Percentiles rank a stretch among this genome's conserved stretches.
Evolutionary conservation across 2,797 vertebrate species (phyloP).

Genomic region (Mus caroli): DNA sequence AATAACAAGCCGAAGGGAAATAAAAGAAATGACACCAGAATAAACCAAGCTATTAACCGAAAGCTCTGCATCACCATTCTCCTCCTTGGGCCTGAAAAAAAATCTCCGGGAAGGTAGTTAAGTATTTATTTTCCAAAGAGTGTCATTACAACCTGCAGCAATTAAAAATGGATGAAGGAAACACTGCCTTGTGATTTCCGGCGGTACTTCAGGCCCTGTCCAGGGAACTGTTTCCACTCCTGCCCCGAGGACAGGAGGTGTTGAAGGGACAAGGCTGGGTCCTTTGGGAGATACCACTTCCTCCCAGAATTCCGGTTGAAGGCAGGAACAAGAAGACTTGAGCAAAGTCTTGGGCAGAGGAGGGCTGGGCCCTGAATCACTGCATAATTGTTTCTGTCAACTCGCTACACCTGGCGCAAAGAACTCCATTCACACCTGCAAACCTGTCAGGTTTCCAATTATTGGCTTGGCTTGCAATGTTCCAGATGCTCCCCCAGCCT

Average conservation of each 20-base stretch:
- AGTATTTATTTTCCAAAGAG: conserved; percentile 88
- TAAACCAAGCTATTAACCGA: conserved; percentile 88
- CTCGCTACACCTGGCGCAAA: conserved; percentile 15
- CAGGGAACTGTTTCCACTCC: conserved; percentile 62
- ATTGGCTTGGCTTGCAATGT: conserved; percentile 44
- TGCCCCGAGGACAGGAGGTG: conserved; percentile 49
- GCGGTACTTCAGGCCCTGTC: conserved; percentile 60
- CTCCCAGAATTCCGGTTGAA: neutral
- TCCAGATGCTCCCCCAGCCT: neutral
- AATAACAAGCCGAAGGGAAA: conserved; percentile 86
- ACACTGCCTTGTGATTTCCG: conserved; percentile 67
- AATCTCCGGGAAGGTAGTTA: conserved; percentile 82
- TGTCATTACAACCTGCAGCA: conserved; percentile 86
- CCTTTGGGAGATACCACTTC: conserved; percentile 13
- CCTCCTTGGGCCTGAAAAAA: conserved; percentile 68
- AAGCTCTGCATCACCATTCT: conserved; percentile 73
- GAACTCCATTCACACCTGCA: conserved; percentile 65
- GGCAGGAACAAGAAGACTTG: neutral
- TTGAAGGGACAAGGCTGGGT: conserved; percentile 39
- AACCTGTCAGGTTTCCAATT: conserved; percentile 65
- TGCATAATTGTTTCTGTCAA: conserved; percentile 60
- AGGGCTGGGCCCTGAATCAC: neutral
- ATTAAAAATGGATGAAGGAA: conserved; percentile 90
- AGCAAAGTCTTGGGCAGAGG: neutral
- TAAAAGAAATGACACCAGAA: conserved; percentile 87